These are phyloP conservation scores for Limanda limanda DNA, from an alignment of 2,113 vertebrate genomes.

Conservation along the genomic window DNA sequence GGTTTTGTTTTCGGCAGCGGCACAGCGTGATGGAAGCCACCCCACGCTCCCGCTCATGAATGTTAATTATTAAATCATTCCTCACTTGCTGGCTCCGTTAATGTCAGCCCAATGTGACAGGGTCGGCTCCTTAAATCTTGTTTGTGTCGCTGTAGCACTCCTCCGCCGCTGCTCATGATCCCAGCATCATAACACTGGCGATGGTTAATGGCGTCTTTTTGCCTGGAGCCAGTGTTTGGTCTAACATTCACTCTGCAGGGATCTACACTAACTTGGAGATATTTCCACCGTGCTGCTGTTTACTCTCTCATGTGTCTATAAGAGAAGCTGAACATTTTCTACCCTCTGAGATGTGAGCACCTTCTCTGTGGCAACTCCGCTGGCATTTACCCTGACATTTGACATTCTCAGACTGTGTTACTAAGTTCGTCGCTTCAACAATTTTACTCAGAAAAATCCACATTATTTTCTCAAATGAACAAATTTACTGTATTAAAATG, in stretches of 20 bases:
- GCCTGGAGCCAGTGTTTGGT: background rate
- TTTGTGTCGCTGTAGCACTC: constrained; percentile 27
- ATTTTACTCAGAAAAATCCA: background rate
- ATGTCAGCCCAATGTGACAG: constrained; percentile 57
- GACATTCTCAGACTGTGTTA: constrained; percentile 46
- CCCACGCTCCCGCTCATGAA: constrained; percentile 67
- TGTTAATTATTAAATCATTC: constrained; percentile 72
- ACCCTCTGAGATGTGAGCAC: background rate
- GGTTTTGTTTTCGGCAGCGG: constrained; percentile 46
- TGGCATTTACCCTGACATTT: constrained; percentile 41
- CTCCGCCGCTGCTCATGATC: background rate
- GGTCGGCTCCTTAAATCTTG: constrained; percentile 26
- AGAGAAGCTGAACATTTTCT: background rate
- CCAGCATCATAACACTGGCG: background rate
- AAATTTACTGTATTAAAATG: no score
- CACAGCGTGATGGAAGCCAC: constrained; percentile 46
- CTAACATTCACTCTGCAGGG: background rate
- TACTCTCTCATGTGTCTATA: background rate
- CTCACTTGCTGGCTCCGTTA: constrained; percentile 48
- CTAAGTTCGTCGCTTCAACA: background rate
- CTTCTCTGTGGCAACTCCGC: no score
- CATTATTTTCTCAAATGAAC: background rate
- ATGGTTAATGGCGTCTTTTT: constrained; percentile 11
- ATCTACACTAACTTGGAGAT: background rate
- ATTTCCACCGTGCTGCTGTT: background rate